phyloP scores from a whole-genome alignment of 1,140 invertebrate genomes.

The Neodiprion fabricii region DNA sequence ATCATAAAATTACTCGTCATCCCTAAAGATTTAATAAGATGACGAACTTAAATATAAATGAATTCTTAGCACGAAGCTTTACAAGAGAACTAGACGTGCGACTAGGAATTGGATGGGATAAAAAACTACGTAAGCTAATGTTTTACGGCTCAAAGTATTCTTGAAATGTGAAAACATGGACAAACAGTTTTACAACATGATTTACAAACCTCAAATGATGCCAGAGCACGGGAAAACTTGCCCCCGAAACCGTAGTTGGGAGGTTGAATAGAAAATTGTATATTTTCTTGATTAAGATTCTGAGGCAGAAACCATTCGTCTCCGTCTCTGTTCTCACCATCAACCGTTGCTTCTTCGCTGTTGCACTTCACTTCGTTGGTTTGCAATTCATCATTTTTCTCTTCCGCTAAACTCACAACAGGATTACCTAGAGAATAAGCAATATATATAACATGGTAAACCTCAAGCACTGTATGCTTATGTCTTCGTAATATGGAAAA shows the following conservation, averaged over 20 bases:
- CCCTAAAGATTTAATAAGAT: too few species aligned
- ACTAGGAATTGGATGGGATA: too few species aligned
- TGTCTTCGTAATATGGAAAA: slow-evolving; percentile 21
- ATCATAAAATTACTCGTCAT: too few species aligned
- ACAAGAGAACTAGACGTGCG: too few species aligned
- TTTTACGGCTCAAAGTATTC: too few species aligned
- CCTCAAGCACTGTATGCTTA: neutral
- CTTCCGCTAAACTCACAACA: slow-evolving; percentile 35
- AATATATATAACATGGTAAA: slow-evolving; percentile 8
- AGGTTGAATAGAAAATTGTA: slow-evolving; percentile 28
- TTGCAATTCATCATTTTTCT: slow-evolving; percentile 2
- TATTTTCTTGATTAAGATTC: slow-evolving; percentile 26
- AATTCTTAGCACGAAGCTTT: too few species aligned
- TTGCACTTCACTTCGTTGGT: slow-evolving; percentile 42
- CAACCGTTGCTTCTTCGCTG: slow-evolving; percentile 28
- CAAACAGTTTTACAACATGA: slow-evolving; percentile 2
- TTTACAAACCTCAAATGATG: slow-evolving; percentile 52
- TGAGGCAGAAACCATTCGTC: slow-evolving; percentile 61
- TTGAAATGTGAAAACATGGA: too few species aligned
- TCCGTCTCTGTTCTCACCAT: slow-evolving; percentile 34
- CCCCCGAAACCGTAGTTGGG: slow-evolving; percentile 62
- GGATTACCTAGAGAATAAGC: slow-evolving; percentile 45
- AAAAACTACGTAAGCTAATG: too few species aligned
- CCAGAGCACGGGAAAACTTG: slow-evolving; percentile 52
- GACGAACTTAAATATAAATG: too few species aligned